Percentiles rank a stretch among this genome's conserved stretches.
Evolutionary conservation across 2,888 invertebrate genomes (phyloP).

Genomic region (Tipula confusa): DNA sequence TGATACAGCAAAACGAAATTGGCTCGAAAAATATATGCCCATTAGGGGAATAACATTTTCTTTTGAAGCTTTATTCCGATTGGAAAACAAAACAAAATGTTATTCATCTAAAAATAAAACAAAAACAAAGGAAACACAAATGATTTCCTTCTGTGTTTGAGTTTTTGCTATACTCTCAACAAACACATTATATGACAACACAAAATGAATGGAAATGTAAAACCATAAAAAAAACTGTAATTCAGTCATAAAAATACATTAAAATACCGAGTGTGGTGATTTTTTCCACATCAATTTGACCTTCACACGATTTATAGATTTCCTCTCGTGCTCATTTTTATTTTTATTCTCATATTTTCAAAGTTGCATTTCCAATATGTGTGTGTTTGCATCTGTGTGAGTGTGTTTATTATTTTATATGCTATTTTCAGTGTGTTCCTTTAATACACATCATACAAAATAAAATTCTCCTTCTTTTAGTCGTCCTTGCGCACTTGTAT

Average conservation of each 20-base stretch:
- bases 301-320: background rate
- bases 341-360: background rate
- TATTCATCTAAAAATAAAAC: background rate
- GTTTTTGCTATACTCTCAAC: background rate
- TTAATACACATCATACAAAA: background rate
- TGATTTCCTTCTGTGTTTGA: background rate
- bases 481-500: background rate
- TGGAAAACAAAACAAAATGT: no score
- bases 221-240: background rate
- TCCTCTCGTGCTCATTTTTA: background rate
- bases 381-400: no score
- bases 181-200: background rate
- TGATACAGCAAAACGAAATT: background rate
- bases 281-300: background rate
- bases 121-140: background rate
- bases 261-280: background rate
- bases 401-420: background rate
- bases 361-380: background rate
- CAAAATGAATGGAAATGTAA: background rate
- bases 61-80: background rate
- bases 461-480: background rate
- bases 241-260: background rate
- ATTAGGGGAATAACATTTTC: background rate
- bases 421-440: background rate
- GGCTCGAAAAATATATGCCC: background rate